Conservation (phyloP, 2,888 invertebrate genomes). For the Sinelater perroti region DNA sequence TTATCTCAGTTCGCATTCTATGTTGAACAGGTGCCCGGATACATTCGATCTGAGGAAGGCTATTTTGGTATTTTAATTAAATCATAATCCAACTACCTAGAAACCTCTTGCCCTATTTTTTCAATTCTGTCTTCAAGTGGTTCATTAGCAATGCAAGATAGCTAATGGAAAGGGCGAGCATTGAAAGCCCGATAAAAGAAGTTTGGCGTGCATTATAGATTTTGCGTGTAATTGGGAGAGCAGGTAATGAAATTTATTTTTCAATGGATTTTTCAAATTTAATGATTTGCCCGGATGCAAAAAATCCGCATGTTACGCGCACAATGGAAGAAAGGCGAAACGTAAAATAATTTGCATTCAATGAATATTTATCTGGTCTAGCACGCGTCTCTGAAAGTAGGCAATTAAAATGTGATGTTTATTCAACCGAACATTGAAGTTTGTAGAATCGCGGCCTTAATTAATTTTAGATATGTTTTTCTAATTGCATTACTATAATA, state of each 20-base stretch:
- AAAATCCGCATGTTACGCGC: not conserved
- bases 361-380: constrained; percentile 15
- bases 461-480: no score
- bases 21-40: no score
- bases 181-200: constrained; percentile 37
- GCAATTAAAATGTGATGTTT: constrained; percentile 9
- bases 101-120: constrained; percentile 45
- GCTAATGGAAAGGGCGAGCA: constrained; percentile 47
- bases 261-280: constrained; percentile 6
- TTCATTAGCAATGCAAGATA: constrained; percentile 52
- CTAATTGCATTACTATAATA: no score
- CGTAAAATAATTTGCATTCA: constrained; percentile 5
- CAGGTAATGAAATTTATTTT: constrained; percentile 36
- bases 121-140: constrained; percentile 47
- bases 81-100: constrained; percentile 47
- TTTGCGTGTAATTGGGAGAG: constrained; percentile 32
- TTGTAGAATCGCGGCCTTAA: constrained; percentile 12
- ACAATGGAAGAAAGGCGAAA: not conserved
- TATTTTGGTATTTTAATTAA: constrained; percentile 47
- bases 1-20: no score
- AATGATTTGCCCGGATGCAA: not conserved
- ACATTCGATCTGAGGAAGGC: constrained; percentile 1
- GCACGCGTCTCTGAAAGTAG: constrained; percentile 1
- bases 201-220: constrained; percentile 35
- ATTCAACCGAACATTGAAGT: constrained; percentile 9